Percentiles rank a stretch among this genome's conserved stretches.
Conservation (phyloP, 1,140 invertebrate genomes). For the Saccostrea cuccullata region DNA sequence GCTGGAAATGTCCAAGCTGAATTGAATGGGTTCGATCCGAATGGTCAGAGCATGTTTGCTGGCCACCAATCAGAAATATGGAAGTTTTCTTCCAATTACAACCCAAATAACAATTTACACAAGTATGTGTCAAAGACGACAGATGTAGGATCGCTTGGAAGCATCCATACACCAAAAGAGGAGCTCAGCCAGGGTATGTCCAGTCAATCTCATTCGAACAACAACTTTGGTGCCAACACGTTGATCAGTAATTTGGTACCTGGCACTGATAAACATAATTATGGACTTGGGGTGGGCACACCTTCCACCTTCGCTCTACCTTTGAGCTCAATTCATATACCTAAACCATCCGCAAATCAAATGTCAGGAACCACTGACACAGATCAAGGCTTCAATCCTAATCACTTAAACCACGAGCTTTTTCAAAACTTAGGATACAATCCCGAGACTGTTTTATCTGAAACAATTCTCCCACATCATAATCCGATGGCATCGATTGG, state of each 20-base stretch:
- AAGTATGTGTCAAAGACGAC: slow-evolving; percentile 17
- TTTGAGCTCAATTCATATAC: background rate
- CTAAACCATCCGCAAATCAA: background rate
- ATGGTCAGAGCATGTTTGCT: slow-evolving; percentile 43
- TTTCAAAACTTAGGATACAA: slow-evolving; percentile 11
- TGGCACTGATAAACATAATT: background rate
- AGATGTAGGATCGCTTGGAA: slow-evolving; percentile 12
- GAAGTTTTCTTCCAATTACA: slow-evolving; percentile 49
- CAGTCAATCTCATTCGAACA: background rate
- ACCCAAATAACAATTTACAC: slow-evolving; percentile 50
- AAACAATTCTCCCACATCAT: background rate
- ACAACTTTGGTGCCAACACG: background rate
- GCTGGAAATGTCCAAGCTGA: background rate
- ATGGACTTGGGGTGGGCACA: background rate
- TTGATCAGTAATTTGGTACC: slow-evolving; percentile 24
- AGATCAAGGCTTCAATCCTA: background rate
- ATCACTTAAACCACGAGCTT: slow-evolving; percentile 6
- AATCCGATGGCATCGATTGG: background rate
- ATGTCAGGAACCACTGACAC: background rate
- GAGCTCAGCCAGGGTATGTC: background rate
- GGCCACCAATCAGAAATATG: slow-evolving; percentile 41
- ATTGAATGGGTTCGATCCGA: slow-evolving; percentile 15
- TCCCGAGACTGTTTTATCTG: slow-evolving; percentile 3
- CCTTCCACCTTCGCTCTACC: background rate
- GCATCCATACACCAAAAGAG: background rate